These are phyloP conservation scores for Paramormyrops hopkinsi DNA, from an alignment of 2,797 vertebrate genomes.

Conservation along the genomic window DNA sequence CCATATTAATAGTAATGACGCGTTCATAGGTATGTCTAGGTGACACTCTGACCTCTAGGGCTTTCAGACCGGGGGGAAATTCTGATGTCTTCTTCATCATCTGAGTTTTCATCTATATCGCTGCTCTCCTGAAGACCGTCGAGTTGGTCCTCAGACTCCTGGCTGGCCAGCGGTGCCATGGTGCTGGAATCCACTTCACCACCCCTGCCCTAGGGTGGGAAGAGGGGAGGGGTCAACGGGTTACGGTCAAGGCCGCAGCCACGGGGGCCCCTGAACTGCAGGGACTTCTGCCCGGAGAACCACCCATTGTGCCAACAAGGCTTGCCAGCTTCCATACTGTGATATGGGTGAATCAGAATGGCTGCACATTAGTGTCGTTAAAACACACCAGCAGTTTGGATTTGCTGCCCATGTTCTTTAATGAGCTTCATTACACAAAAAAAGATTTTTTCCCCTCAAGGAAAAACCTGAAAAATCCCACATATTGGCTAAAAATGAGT, in stretches of 20 bases:
- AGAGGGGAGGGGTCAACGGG: not conserved
- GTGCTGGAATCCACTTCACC: slow-evolving; percentile 38
- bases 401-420: not conserved
- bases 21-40: not conserved
- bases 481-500: not conserved
- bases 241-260: not conserved
- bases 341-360: not conserved
- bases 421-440: not conserved
- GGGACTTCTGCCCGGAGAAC: not conserved
- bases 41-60: slow-evolving; percentile 50
- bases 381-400: not conserved
- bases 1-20: not conserved
- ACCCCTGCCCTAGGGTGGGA: slow-evolving; percentile 40
- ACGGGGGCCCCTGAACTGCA: not conserved
- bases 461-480: not conserved
- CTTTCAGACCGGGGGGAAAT: slow-evolving; percentile 62
- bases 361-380: not conserved
- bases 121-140: slow-evolving; percentile 53
- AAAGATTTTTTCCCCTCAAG: not conserved
- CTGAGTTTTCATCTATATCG: slow-evolving; percentile 41
- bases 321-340: not conserved
- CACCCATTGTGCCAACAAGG: not conserved
- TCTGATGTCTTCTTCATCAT: slow-evolving; percentile 53
- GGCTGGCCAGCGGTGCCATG: slow-evolving; percentile 50
- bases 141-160: slow-evolving; percentile 53